Evolutionary conservation across 1,140 invertebrate species (phyloP).

Genomic region (Penaeus japonicus): DNA sequence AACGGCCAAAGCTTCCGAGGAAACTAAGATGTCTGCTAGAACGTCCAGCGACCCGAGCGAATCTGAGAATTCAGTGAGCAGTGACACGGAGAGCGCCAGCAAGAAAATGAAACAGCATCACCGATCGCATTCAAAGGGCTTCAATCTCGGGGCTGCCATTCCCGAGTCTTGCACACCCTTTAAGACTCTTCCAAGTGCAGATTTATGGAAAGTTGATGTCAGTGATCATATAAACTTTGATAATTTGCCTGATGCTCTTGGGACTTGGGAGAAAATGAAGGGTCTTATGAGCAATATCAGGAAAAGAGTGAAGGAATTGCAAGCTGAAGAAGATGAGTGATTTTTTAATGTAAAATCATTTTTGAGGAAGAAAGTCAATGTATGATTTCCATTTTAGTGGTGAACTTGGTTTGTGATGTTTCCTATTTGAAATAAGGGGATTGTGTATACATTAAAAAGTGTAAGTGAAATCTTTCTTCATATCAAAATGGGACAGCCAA

Average conservation of each 20-base stretch:
- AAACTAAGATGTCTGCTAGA: not conserved
- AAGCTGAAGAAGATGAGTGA: constrained; percentile 42
- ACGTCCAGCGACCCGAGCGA: not conserved
- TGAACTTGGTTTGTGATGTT: too few relatives aligned
- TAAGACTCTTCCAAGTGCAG: constrained; percentile 9
- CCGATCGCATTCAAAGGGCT: constrained; percentile 36
- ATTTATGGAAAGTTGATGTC: constrained; percentile 39
- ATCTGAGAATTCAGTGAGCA: constrained; percentile 32
- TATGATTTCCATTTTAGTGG: too few relatives aligned
- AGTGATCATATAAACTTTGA: constrained; percentile 40
- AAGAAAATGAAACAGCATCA: constrained; percentile 25
- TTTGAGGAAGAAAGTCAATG: too few relatives aligned
- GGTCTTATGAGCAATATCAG: constrained; percentile 18
- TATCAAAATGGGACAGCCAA: too few relatives aligned
- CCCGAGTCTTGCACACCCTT: constrained; percentile 34
- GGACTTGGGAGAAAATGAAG: constrained; percentile 47
- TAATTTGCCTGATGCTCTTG: constrained; percentile 35
- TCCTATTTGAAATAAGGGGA: too few relatives aligned
- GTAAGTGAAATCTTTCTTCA: too few relatives aligned
- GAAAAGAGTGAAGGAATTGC: constrained; percentile 2
- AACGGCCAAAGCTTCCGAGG: not conserved
- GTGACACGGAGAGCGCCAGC: not conserved
- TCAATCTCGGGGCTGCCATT: constrained; percentile 26
- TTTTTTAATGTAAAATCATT: too few relatives aligned
- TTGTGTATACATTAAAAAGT: too few relatives aligned